phyloP scores from a whole-genome alignment of 2,797 vertebrate genomes.

The Anolis apletophallus region DNA sequence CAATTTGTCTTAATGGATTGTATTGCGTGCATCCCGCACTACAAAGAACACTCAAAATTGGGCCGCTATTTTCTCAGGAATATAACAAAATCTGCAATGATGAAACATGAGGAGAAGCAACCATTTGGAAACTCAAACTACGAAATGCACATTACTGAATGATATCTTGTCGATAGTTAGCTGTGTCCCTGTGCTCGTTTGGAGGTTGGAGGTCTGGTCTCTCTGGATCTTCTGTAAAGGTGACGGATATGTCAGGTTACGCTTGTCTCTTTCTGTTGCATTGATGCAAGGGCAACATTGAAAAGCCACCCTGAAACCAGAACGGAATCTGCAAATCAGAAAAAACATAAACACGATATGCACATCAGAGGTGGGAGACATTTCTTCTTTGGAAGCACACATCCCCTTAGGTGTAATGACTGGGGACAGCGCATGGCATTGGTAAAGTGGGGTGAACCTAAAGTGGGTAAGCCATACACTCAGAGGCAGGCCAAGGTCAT shows the following conservation, averaged over 20 bases:
- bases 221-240: constrained; percentile 82
- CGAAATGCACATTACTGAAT: constrained; percentile 28
- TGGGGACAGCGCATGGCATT: too few relatives aligned
- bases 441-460: too few relatives aligned
- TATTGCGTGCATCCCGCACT: background rate
- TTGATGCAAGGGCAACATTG: constrained; percentile 89
- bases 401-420: background rate
- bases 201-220: constrained; percentile 71
- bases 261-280: constrained; percentile 85
- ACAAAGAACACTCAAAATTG: background rate
- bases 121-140: constrained; percentile 27
- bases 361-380: background rate
- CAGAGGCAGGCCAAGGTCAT: too few relatives aligned
- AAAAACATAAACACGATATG: background rate
- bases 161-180: constrained; percentile 49
- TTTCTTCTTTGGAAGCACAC: background rate
- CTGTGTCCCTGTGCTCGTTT: constrained; percentile 54
- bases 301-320: constrained; percentile 92
- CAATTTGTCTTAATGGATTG: background rate
- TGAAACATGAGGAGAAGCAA: background rate
- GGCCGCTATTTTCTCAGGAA: background rate
- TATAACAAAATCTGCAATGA: constrained; percentile 6
- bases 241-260: constrained; percentile 85
- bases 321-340: constrained; percentile 84
- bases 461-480: too few relatives aligned